Conservation (phyloP, 2,888 invertebrate genomes). For the Drosophila ezoana region DNA sequence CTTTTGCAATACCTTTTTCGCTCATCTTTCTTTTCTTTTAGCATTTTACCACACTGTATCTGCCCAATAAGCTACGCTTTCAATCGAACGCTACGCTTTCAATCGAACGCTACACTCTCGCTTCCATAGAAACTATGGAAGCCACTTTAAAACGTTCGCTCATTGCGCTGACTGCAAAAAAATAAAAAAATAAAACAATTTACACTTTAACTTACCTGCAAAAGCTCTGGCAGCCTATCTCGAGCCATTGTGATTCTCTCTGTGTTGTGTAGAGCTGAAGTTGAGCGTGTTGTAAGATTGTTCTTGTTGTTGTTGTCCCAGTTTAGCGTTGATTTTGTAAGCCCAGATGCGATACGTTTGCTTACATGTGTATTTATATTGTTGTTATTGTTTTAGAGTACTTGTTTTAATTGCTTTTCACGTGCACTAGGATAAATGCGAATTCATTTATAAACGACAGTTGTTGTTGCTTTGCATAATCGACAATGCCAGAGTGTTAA, state of each 20-base stretch:
- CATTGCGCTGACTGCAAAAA: conserved; percentile 16
- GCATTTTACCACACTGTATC: conserved; percentile 30
- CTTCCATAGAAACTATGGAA: background rate
- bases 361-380: background rate
- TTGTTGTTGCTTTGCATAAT: conserved; percentile 38
- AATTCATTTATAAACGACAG: background rate
- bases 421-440: conserved; percentile 16
- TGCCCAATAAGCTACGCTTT: conserved; percentile 17
- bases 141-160: conserved; percentile 16
- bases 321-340: conserved; percentile 33
- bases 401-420: conserved; percentile 26
- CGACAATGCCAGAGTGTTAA: conserved; percentile 19
- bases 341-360: conserved; percentile 19
- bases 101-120: too few species aligned
- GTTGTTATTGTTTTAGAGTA: conserved; percentile 28
- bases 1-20: background rate
- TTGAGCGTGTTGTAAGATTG: conserved; percentile 11
- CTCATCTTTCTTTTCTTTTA: background rate
- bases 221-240: conserved; percentile 83
- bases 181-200: background rate
- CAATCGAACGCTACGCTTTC: too few species aligned
- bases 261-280: conserved; percentile 3
- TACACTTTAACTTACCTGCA: conserved; percentile 78
- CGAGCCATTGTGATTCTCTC: conserved; percentile 74
- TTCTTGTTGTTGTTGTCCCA: conserved; percentile 20